These are phyloP conservation scores for Neofelis nebulosa DNA, from an alignment of 2,113 vertebrate species.

Conservation along the genomic window DNA sequence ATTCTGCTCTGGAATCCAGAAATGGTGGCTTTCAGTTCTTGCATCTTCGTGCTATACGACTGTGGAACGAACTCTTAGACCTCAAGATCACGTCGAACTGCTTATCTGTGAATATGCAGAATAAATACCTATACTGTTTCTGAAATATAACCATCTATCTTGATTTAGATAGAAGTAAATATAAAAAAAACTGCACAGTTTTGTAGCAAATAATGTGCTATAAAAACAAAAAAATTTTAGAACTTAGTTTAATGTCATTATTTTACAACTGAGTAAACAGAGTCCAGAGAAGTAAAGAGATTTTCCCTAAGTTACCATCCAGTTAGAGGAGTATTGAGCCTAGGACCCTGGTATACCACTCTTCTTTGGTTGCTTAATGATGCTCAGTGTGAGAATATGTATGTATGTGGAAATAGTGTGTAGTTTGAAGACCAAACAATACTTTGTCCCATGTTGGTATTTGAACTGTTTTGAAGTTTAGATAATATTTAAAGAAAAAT, in stretches of 20 bases:
- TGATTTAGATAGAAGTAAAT: neutral
- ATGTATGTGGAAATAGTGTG: neutral
- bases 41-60: neutral
- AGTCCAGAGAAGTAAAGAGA: neutral
- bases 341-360: neutral
- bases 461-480: conserved; percentile 22
- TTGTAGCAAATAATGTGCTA: neutral
- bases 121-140: neutral
- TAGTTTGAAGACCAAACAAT: neutral
- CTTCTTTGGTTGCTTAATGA: neutral
- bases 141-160: neutral
- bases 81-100: neutral
- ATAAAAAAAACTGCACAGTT: neutral
- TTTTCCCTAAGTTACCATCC: neutral
- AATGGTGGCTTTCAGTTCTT: neutral
- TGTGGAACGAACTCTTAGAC: neutral
- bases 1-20: neutral
- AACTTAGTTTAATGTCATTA: neutral
- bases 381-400: neutral
- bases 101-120: neutral
- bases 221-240: neutral
- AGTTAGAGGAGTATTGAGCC: neutral
- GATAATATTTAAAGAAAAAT: neutral
- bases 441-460: neutral
- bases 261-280: neutral